Conservation (phyloP, 1,140 invertebrate genomes). For the Brachionus calyciflorus region DNA sequence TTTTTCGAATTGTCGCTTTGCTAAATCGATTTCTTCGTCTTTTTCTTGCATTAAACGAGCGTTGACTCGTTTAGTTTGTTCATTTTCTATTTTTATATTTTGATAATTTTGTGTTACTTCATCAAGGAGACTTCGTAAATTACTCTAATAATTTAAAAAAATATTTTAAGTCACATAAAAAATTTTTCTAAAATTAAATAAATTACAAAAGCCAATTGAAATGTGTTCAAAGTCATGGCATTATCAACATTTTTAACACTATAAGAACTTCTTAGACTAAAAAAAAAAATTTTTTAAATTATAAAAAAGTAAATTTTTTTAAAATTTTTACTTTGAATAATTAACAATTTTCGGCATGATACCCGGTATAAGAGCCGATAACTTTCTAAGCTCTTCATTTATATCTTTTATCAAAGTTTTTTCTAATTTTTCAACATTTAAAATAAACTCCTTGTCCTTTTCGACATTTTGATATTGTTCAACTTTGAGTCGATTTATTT, state of each 20-base stretch:
- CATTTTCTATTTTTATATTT: constrained; percentile 30
- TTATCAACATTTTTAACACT: not conserved
- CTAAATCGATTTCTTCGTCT: constrained; percentile 1
- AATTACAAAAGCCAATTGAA: constrained; percentile 39
- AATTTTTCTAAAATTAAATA: not conserved
- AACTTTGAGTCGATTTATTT: constrained; percentile 12
- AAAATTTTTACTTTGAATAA: constrained; percentile 19
- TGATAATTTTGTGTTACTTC: constrained; percentile 24
- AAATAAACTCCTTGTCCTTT: constrained; percentile 5
- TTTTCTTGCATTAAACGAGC: not conserved
- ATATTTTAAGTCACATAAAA: not conserved
- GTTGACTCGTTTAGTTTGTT: not conserved
- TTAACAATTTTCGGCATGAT: not conserved
- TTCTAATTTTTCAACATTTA: constrained; percentile 27
- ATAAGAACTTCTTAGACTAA: not conserved
- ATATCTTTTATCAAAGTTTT: constrained; percentile 26
- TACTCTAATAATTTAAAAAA: constrained; percentile 7
- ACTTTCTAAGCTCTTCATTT: constrained; percentile 32
- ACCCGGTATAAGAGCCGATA: constrained; percentile 20
- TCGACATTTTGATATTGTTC: constrained; percentile 4
- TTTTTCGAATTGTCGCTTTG: constrained; percentile 36
- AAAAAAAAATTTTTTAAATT: not conserved
- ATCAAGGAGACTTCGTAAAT: constrained; percentile 21
- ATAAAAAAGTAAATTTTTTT: not conserved
- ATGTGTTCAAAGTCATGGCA: not conserved